A percentile compares a stretch with the other conserved stretches of the same genome.
Evolutionary conservation across 92 coral and sea anemone species (phyloP).

Genomic region (Zoanthus gigantus): DNA sequence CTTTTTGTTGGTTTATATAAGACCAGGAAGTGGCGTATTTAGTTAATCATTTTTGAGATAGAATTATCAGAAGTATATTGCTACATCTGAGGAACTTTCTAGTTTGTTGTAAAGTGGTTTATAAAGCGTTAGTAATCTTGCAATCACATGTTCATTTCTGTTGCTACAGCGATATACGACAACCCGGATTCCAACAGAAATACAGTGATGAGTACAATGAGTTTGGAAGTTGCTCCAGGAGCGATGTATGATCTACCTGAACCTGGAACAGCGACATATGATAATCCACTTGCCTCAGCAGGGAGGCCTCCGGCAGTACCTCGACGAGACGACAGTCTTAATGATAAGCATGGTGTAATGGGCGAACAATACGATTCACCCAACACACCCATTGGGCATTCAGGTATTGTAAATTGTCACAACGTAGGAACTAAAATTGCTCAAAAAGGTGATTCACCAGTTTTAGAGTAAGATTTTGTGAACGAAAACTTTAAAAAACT

Average conservation of each 20-base stretch:
- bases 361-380: constrained; percentile 28
- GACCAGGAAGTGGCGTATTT: too few relatives aligned
- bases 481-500: too few relatives aligned
- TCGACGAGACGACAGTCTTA: constrained; percentile 73
- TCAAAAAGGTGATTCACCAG: too few relatives aligned
- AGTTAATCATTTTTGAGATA: too few relatives aligned
- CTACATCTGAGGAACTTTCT: too few relatives aligned
- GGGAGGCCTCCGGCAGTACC: constrained; percentile 64
- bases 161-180: not conserved
- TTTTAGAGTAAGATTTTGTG: too few relatives aligned
- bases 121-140: too few relatives aligned
- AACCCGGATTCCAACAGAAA: constrained; percentile 54
- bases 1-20: too few relatives aligned
- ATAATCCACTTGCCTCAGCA: constrained; percentile 79
- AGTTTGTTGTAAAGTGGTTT: too few relatives aligned
- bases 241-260: constrained; percentile 76
- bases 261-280: constrained; percentile 69
- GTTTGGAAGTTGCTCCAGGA: constrained; percentile 88
- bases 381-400: not conserved
- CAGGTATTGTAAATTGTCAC: constrained; percentile 1
- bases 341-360: constrained; percentile 2
- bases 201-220: constrained; percentile 42
- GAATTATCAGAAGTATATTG: too few relatives aligned
- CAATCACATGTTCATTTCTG: not conserved
- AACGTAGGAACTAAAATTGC: too few relatives aligned